Conservation (phyloP, 2,888 invertebrate species). For the Heteromyza rotundicornis region DNA sequence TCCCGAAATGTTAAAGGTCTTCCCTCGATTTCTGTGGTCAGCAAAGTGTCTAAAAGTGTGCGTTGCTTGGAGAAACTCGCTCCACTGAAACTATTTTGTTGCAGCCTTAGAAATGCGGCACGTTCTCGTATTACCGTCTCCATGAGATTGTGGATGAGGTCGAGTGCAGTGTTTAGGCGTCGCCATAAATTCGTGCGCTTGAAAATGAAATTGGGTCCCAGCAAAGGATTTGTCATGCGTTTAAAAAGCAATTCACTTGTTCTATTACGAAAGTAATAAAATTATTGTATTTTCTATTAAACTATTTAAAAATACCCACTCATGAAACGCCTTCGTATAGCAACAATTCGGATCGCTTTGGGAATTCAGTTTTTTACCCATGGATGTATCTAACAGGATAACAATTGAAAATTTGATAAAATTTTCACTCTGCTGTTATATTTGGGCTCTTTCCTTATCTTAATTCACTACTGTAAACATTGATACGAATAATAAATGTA, state of each 20-base stretch:
- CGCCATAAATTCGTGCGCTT: slow-evolving; percentile 42
- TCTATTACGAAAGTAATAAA: slow-evolving; percentile 28
- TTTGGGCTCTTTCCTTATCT: too few species aligned
- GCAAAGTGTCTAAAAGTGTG: slow-evolving; percentile 68
- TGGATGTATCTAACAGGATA: slow-evolving; percentile 77
- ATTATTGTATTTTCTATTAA: neutral
- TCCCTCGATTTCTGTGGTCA: slow-evolving; percentile 66
- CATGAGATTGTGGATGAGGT: slow-evolving; percentile 47
- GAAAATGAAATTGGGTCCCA: slow-evolving; percentile 51
- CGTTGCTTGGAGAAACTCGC: too few species aligned
- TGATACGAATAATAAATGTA: slow-evolving; percentile 15
- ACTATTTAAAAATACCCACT: slow-evolving; percentile 63
- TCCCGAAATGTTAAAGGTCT: slow-evolving; percentile 65
- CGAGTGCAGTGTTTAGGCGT: slow-evolving; percentile 38
- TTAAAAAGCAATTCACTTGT: slow-evolving; percentile 51
- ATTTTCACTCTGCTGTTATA: too few species aligned
- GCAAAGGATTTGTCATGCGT: slow-evolving; percentile 57
- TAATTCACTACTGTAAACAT: too few species aligned
- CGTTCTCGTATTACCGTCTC: slow-evolving; percentile 49
- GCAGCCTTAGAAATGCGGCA: slow-evolving; percentile 21
- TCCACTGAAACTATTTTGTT: neutral
- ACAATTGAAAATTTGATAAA: too few species aligned
- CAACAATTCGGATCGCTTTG: slow-evolving; percentile 64
- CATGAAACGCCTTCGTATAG: slow-evolving; percentile 74
- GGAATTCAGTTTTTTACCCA: slow-evolving; percentile 70